Base-by-base conservation (phyloP, 2,113 vertebrate species). In the Pseudorasbora parva region DNA sequence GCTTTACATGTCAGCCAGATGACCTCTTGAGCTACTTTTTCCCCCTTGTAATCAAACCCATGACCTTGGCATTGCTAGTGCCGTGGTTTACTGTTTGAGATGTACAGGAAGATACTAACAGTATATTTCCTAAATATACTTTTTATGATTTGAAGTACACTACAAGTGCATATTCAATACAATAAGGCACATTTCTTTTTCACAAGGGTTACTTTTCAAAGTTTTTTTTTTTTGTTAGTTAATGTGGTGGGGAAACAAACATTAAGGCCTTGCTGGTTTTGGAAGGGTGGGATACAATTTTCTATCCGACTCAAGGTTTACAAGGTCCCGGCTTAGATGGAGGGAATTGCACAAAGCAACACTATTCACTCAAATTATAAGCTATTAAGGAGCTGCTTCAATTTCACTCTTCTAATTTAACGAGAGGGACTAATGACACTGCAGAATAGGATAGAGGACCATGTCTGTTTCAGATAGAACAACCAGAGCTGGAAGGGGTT, bases 331-430 rank as follows among this genome's bases (percentile, higher is more conserved):
- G 37, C 37, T 60, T 56, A 78, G 27, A 76, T 60, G 37, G 30
- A 23, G 56, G 21, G 19, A 43, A 69, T 47, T 17, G 64, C 6
- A 11, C 30, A 69, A 76, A 74, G 62, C 82, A 56, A 47, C 37
- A 66, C 45, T 11, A 43, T 78, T 76, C 41, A 25, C 27, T 78
- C 45, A 82, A 57, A 72, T 84, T 49, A 47, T 23, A 74, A 30
- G 27, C 71, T 45, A 81, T 78, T 73, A 87, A 80, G 25, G 33
- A 84, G 69, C 43, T 62, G 62, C 14, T 68, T 74, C 62, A 54
- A 83, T 81, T 76, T 84, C 78, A 77, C 37, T 54, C 60, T 87
- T 56, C 72, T 84, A 84, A 87, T 84, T 87, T 84, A 87, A 87
- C 78, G 73, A 78, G 73, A 25, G 80, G 79, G 81, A 84, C 37